Evolutionary conservation across 2,797 vertebrate species (phyloP).

Genomic region (Takifugu rubripes): DNA sequence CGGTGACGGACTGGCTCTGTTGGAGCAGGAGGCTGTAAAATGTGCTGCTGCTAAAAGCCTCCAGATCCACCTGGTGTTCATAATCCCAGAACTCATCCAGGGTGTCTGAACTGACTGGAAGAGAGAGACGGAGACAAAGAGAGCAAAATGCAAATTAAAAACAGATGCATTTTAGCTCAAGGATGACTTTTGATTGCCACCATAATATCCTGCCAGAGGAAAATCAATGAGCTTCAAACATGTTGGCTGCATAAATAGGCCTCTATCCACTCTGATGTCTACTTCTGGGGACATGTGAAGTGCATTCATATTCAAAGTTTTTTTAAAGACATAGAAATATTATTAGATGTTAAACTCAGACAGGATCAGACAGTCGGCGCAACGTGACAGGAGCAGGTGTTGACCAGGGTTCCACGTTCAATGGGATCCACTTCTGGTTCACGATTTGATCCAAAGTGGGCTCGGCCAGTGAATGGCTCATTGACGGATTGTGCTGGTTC

Average conservation of each 20-base stretch:
- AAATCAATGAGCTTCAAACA: conserved; percentile 1
- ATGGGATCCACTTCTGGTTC: too few species aligned
- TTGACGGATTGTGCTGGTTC: too few species aligned
- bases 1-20: conserved; percentile 85
- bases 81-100: conserved; percentile 78
- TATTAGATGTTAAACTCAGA: too few species aligned
- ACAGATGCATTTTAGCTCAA: background rate
- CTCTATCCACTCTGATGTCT: background rate
- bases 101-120: conserved; percentile 30
- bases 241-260: background rate
- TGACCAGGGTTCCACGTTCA: too few species aligned
- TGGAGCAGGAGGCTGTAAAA: conserved; percentile 85
- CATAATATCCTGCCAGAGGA: background rate
- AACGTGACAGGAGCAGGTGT: too few species aligned
- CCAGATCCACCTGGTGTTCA: conserved; percentile 84
- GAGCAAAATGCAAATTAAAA: background rate
- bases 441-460: too few species aligned
- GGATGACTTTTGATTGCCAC: background rate
- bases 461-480: too few species aligned
- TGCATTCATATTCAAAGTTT: too few species aligned
- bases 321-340: too few species aligned
- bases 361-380: too few species aligned
- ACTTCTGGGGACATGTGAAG: background rate
- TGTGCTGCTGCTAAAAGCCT: conserved; percentile 81
- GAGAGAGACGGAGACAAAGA: background rate